Conservation (phyloP, 2,797 vertebrate genomes). For the Nasua narica region DNA sequence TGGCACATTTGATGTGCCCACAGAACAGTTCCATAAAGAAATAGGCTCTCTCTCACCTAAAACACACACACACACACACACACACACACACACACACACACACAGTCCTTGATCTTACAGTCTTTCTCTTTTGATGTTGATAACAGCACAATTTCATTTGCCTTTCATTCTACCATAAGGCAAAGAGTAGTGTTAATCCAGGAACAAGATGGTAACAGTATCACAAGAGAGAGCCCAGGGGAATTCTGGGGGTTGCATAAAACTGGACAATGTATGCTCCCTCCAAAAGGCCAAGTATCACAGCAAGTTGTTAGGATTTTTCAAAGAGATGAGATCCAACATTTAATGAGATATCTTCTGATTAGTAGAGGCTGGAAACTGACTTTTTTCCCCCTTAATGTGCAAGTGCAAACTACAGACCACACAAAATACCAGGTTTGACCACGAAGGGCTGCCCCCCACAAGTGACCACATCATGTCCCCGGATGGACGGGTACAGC, state of each 20-base stretch:
- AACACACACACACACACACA: neutral
- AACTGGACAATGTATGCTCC: neutral
- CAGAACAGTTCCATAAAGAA: neutral
- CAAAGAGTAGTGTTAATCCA: neutral
- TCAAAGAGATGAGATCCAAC: neutral
- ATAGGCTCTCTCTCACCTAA: neutral
- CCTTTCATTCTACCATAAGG: neutral
- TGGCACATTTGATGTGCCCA: neutral
- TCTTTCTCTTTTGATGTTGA: neutral
- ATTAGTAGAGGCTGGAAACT: neutral
- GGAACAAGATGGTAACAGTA: too few species aligned
- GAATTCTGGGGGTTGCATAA: neutral
- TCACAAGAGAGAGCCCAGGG: neutral
- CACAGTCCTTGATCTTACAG: neutral
- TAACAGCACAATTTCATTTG: neutral
- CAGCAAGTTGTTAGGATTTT: neutral
- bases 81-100: neutral
- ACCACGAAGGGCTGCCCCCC: accelerated
- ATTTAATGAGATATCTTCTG: neutral
- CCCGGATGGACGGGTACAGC: neutral
- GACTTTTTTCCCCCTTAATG: neutral
- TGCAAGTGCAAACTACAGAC: neutral
- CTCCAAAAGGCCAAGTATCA: too few species aligned
- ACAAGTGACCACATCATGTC: too few species aligned
- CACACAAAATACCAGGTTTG: neutral